phyloP scores from a whole-genome alignment of 1,140 invertebrate species.

The Cydia splendana region DNA sequence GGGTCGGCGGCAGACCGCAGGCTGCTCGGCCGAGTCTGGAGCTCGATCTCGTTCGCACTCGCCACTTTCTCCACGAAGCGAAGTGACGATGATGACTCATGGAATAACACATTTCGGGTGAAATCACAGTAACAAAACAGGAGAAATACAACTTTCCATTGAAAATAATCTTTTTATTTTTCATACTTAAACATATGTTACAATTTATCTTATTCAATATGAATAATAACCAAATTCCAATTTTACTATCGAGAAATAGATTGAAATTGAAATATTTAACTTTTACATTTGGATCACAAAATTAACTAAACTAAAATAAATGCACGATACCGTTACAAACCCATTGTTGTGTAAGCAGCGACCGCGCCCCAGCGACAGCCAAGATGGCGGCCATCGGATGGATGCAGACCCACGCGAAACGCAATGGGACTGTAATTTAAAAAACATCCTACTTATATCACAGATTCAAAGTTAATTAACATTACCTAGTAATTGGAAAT shows the following conservation, averaged over 20 bases:
- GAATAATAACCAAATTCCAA: constrained; percentile 75
- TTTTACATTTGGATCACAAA: constrained; percentile 42
- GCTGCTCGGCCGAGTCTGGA: constrained; percentile 41
- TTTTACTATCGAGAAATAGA: constrained; percentile 65
- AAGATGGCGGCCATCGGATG: constrained; percentile 74
- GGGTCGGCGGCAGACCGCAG: constrained; percentile 33
- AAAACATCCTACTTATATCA: constrained; percentile 79
- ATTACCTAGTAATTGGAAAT: constrained; percentile 55
- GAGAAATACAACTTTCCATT: constrained; percentile 53
- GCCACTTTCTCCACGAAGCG: constrained; percentile 54
- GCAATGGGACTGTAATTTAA: constrained; percentile 80
- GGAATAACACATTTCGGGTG: constrained; percentile 76
- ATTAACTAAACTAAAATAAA: constrained; percentile 57
- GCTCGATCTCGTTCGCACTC: constrained; percentile 47
- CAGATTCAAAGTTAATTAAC: constrained; percentile 69
- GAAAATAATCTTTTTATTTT: constrained; percentile 65
- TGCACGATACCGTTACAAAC: constrained; percentile 79
- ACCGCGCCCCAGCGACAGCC: constrained; percentile 71
- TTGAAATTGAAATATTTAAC: constrained; percentile 67
- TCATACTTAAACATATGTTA: constrained; percentile 79
- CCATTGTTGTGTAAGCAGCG: constrained; percentile 69
- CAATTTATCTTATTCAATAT: constrained; percentile 77
- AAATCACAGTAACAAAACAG: constrained; percentile 67
- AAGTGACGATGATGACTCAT: constrained; percentile 72
- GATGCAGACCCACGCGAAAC: constrained; percentile 79